These are phyloP conservation scores for Drosophila anceps DNA, from an alignment of 2,888 invertebrate species.

Conservation along the genomic window DNA sequence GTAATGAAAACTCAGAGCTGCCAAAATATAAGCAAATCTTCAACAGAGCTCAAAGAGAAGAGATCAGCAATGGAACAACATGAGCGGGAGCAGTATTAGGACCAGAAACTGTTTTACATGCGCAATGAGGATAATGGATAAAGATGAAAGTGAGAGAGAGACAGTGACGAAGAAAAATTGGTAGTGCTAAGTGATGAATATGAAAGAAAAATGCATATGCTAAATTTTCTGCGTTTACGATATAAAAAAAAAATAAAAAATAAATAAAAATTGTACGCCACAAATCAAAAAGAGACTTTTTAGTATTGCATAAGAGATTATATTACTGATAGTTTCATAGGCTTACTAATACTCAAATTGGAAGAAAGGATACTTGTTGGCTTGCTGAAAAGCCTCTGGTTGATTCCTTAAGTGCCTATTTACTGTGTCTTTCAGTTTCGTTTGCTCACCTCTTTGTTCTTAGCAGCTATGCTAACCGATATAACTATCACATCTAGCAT, in stretches of 20 bases:
- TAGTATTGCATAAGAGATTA: too few relatives aligned
- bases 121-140: not conserved
- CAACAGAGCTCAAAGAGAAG: not conserved
- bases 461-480: too few relatives aligned
- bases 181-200: not conserved
- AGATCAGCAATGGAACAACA: not conserved
- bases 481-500: too few relatives aligned
- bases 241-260: not conserved
- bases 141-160: not conserved
- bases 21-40: not conserved
- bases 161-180: not conserved
- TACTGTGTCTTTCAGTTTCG: too few relatives aligned
- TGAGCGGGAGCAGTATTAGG: not conserved
- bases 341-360: too few relatives aligned
- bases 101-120: not conserved
- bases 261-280: not conserved
- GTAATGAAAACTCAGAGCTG: not conserved
- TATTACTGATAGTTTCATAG: too few relatives aligned
- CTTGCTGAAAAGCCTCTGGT: too few relatives aligned
- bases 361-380: too few relatives aligned
- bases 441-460: too few relatives aligned
- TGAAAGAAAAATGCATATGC: not conserved
- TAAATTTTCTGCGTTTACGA: not conserved
- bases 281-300: not conserved
- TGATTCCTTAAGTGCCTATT: too few relatives aligned